Evolutionary conservation across 1,140 invertebrate genomes (phyloP).

Genomic region (Drosophila kepulauana): DNA sequence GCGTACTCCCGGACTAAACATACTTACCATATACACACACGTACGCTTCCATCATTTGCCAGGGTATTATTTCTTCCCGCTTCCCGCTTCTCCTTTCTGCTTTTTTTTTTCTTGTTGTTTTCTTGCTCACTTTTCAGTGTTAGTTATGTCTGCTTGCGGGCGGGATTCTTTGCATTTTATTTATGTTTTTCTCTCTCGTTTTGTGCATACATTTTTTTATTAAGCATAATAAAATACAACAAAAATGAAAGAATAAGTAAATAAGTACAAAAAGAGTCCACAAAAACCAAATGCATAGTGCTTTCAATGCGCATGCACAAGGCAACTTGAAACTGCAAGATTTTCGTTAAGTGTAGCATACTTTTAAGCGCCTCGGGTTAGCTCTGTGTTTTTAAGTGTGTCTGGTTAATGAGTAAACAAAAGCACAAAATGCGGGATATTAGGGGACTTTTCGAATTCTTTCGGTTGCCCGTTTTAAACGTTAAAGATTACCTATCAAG

Average conservation of each 20-base stretch:
- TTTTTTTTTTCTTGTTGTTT: slow-evolving; percentile 15
- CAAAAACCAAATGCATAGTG: slow-evolving; percentile 34
- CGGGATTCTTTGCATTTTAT: slow-evolving; percentile 71
- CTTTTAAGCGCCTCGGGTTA: slow-evolving; percentile 33
- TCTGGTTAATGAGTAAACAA: slow-evolving; percentile 63
- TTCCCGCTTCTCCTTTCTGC: slow-evolving; percentile 63
- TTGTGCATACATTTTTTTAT: slow-evolving; percentile 27
- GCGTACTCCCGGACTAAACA: slow-evolving; percentile 1
- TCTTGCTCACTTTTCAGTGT: slow-evolving; percentile 72
- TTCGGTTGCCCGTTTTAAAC: no score
- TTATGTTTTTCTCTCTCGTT: slow-evolving; percentile 65
- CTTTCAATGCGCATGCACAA: slow-evolving; percentile 57
- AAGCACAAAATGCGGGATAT: slow-evolving; percentile 31
- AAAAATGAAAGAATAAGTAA: slow-evolving; percentile 28
- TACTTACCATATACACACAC: slow-evolving; percentile 20
- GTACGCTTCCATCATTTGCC: slow-evolving; percentile 54
- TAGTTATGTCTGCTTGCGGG: slow-evolving; percentile 79
- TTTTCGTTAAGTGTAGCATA: slow-evolving; percentile 64
- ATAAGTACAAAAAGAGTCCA: slow-evolving; percentile 14
- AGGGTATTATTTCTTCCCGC: slow-evolving; percentile 34
- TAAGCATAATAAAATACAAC: slow-evolving; percentile 33
- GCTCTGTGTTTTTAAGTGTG: slow-evolving; percentile 13
- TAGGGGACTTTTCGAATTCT: slow-evolving; percentile 8
- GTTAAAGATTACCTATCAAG: no score
- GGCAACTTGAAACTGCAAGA: slow-evolving; percentile 33